Evolutionary conservation across 1,140 invertebrate species (phyloP).

Genomic region (Diachasmimorpha longicaudata): DNA sequence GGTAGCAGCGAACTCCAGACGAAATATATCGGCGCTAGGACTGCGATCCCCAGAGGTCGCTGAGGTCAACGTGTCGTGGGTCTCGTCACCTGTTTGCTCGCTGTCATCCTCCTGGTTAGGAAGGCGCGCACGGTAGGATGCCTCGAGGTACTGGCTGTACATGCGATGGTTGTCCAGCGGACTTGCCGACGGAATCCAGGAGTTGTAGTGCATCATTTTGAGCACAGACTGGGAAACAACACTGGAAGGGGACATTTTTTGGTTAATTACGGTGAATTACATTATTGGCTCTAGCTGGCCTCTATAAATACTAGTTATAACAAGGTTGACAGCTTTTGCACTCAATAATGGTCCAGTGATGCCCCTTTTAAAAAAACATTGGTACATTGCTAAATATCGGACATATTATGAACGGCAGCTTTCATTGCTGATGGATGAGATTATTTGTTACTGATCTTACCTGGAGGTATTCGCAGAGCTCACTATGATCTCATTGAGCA

Average conservation of each 20-base stretch:
- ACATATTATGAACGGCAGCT: too few species aligned
- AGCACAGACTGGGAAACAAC: background rate
- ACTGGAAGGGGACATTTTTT: background rate
- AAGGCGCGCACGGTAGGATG: constrained; percentile 42
- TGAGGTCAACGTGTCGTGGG: constrained; percentile 54
- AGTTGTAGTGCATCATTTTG: constrained; percentile 52
- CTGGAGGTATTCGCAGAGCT: background rate
- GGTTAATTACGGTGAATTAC: too few species aligned
- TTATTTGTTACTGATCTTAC: too few species aligned
- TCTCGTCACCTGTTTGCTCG: constrained; percentile 51
- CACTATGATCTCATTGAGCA: background rate
- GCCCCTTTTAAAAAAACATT: too few species aligned
- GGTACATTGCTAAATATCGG: too few species aligned
- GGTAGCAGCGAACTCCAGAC: constrained; percentile 79
- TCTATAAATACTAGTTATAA: too few species aligned
- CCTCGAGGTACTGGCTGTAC: constrained; percentile 46
- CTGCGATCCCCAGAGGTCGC: constrained; percentile 56
- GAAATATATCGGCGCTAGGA: constrained; percentile 66
- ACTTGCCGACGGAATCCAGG: constrained; percentile 49
- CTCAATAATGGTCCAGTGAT: too few species aligned
- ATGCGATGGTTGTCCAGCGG: constrained; percentile 50
- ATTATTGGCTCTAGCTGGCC: too few species aligned
- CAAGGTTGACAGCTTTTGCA: too few species aligned
- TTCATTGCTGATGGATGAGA: too few species aligned
- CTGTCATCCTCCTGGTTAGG: constrained; percentile 51